Base-by-base conservation (phyloP, 35 echinoderm and acorn worm genomes). In the Apostichopus parvimensis region DNA sequence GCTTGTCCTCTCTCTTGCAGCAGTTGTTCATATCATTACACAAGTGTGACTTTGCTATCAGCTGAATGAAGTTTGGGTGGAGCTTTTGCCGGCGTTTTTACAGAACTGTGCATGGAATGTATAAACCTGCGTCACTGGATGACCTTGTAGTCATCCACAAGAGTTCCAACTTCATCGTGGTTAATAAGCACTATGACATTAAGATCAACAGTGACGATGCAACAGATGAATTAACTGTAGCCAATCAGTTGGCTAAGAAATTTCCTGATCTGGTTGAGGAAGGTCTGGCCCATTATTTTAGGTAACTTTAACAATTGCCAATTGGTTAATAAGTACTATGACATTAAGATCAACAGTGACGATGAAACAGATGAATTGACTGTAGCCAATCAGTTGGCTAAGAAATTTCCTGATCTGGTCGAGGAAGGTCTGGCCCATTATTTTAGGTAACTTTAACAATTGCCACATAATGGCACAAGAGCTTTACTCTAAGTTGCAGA, bases 301-400 rank as follows among this genome's bases (percentile, higher is more conserved):
- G 97, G 97, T 96, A 73, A 87, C 53, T 34, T 34, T 60, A 60
- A n/a, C n/a, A n/a, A n/a, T n/a, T n/a, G n/a, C n/a, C n/a, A n/a
- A n/a, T n/a, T 96, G n/a, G 92, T 99, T 17, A 91, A 96, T 92
- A 99, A 99, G 85, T 83, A 94, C 73, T 99, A 96, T 92, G 97
- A 99, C 79, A 73, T 99, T 8, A 99, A 96, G 53, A 99, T 99
- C 28, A 96, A 96, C 60, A 94, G 94, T 76, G 70, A 96, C 73
- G 95, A 99, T 75, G 65, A 68, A 10, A 26, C 77, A 12, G 91
- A 99, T 81, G n/a, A 73, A 21, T 73, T 99, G 9, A 96, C 97
- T 14, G 87, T 96, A 15, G 87, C 91, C 22, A 94, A 87, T 8
- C 97, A 96, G 68, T 87, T 99, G 13, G 93, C 77, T 7, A 82